phyloP scores from a whole-genome alignment of 2,113 vertebrate species.

The Bubalus kerabau region DNA sequence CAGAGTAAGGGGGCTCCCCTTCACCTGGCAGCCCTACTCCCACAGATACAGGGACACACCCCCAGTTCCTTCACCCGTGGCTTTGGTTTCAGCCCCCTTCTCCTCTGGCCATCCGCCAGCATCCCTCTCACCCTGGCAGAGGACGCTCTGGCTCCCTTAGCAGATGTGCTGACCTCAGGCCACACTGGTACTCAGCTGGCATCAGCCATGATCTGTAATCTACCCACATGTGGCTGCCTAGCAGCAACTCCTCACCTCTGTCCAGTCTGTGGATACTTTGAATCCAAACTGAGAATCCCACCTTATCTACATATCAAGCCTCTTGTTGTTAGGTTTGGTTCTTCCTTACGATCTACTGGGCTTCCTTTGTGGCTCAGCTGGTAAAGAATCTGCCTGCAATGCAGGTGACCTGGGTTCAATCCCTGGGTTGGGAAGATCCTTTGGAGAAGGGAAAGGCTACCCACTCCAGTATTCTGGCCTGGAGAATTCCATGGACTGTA shows the following conservation, averaged over 20 bases:
- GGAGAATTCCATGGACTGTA: neutral
- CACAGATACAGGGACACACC: rapidly evolving
- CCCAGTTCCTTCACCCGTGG: neutral
- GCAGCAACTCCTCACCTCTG: neutral
- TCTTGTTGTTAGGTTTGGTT: neutral
- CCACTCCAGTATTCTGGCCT: neutral
- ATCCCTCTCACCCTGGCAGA: no score
- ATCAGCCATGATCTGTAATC: no score
- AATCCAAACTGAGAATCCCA: neutral
- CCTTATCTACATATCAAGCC: neutral
- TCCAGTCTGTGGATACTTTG: neutral
- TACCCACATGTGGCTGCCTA: no score
- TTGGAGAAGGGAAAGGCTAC: neutral
- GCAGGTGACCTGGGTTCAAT: neutral
- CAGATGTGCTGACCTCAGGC: neutral
- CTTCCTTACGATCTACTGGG: neutral
- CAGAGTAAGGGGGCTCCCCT: rapidly evolving
- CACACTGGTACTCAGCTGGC: rapidly evolving
- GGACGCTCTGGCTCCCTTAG: neutral
- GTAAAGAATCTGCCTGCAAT: neutral
- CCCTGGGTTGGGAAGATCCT: neutral
- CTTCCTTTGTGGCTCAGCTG: neutral
- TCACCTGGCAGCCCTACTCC: neutral
- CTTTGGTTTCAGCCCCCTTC: neutral
- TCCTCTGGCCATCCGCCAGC: neutral